A percentile compares a stretch with the other conserved stretches of the same genome.
These are phyloP conservation scores for Lasioglossum vierecki DNA, from an alignment of 2,888 invertebrate genomes.

Conservation along the genomic window DNA sequence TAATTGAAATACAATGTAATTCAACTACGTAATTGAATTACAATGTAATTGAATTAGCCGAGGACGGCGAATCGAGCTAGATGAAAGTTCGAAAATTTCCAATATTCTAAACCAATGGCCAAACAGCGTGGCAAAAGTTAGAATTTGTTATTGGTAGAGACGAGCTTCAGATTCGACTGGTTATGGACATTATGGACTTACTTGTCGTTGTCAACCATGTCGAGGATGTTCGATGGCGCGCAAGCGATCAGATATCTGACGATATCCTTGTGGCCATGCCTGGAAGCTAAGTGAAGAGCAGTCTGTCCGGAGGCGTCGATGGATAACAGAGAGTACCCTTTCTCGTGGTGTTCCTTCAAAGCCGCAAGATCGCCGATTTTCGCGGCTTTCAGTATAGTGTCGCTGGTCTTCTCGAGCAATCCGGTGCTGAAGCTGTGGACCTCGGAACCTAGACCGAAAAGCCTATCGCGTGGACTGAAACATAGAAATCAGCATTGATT, in stretches of 20 bases:
- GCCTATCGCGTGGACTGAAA: slow-evolving; percentile 80
- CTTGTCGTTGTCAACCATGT: slow-evolving; percentile 94
- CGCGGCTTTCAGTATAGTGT: slow-evolving; percentile 92
- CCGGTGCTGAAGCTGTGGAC: slow-evolving; percentile 86
- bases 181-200: slow-evolving; percentile 80
- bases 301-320: slow-evolving; percentile 95
- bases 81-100: not conserved
- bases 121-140: not conserved
- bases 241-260: slow-evolving; percentile 94
- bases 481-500: not conserved
- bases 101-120: not conserved
- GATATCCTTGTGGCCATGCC: slow-evolving; percentile 95
- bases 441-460: slow-evolving; percentile 81
- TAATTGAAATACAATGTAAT: no score
- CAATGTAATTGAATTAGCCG: no score
- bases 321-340: slow-evolving; percentile 93
- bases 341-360: slow-evolving; percentile 92
- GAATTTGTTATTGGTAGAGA: not conserved
- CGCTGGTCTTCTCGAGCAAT: slow-evolving; percentile 92
- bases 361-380: slow-evolving; percentile 92
- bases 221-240: slow-evolving; percentile 92
- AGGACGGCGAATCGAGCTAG: no score
- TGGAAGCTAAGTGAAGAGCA: slow-evolving; percentile 94
- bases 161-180: not conserved
- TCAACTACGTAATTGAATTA: no score